Evolutionary conservation across 1,140 invertebrate species (phyloP).

Genomic region (Pemphigus obesinymphae): DNA sequence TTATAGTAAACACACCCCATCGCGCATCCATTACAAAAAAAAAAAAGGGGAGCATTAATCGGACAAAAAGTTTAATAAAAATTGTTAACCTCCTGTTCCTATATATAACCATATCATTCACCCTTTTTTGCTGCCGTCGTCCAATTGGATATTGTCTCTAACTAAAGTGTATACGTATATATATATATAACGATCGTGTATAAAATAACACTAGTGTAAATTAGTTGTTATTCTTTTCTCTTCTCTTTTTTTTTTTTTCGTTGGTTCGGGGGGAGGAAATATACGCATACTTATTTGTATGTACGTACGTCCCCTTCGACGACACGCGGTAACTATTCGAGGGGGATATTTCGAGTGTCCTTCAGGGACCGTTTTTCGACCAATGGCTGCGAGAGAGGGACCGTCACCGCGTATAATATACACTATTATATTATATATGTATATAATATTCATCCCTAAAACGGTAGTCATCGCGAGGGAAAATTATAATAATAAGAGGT

Average conservation of each 20-base stretch:
- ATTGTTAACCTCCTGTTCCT: not conserved
- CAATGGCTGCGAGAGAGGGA: not conserved
- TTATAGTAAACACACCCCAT: not conserved
- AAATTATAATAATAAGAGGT: constrained; percentile 37
- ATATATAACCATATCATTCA: not conserved
- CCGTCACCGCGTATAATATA: not conserved
- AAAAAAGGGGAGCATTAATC: not conserved
- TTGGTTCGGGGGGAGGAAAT: not conserved
- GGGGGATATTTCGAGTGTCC: constrained; percentile 22
- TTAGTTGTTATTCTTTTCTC: constrained; percentile 36
- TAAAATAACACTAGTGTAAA: constrained; percentile 38
- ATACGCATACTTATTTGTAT: not conserved
- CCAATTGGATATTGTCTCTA: constrained; percentile 19
- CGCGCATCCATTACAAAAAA: not conserved
- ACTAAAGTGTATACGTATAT: not conserved
- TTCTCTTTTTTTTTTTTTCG: not conserved
- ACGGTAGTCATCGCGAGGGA: not conserved
- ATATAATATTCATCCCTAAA: too few species aligned
- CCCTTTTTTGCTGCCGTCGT: not conserved
- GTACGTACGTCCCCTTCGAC: not conserved
- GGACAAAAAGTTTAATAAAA: not conserved
- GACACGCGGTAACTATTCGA: not conserved
- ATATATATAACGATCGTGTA: not conserved
- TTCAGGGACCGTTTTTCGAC: constrained; percentile 35
- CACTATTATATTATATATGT: too few species aligned